These are phyloP conservation scores for Andrena marginata DNA, from an alignment of 2,888 invertebrate species.

Conservation along the genomic window DNA sequence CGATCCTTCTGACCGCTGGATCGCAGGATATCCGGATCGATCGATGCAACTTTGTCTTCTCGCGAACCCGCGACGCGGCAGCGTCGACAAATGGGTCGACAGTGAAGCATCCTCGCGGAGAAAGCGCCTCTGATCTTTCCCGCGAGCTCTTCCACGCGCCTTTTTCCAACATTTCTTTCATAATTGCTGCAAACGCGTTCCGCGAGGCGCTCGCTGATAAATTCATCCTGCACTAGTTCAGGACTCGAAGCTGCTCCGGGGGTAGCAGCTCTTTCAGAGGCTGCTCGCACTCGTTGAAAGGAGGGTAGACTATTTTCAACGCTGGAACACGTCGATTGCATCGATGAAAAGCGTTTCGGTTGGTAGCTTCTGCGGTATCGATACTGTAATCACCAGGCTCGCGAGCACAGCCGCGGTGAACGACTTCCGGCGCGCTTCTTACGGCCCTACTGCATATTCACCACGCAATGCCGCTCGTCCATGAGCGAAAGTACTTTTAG, in stretches of 20 bases:
- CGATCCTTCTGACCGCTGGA: constrained; percentile 1
- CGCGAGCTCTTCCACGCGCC: background rate
- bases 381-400: constrained; percentile 17
- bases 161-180: constrained; percentile 43
- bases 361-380: constrained; percentile 18
- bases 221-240: background rate
- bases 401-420: constrained; percentile 17
- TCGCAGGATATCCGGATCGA: constrained; percentile 33
- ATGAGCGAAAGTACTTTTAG: constrained; percentile 58
- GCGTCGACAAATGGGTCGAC: constrained; percentile 8
- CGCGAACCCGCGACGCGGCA: constrained; percentile 1
- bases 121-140: constrained; percentile 28
- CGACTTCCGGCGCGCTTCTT: constrained; percentile 35
- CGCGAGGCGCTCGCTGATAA: background rate
- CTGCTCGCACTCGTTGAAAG: background rate
- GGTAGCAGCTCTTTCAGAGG: background rate
- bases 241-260: background rate
- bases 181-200: constrained; percentile 7
- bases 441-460: constrained; percentile 2
- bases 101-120: constrained; percentile 33
- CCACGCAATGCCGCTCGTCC: constrained; percentile 19
- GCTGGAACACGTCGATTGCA: constrained; percentile 8
- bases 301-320: background rate
- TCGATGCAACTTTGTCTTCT: background rate
- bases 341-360: constrained; percentile 31